phyloP scores from a whole-genome alignment of 2,113 vertebrate genomes.

The Toxostoma redivivum region DNA sequence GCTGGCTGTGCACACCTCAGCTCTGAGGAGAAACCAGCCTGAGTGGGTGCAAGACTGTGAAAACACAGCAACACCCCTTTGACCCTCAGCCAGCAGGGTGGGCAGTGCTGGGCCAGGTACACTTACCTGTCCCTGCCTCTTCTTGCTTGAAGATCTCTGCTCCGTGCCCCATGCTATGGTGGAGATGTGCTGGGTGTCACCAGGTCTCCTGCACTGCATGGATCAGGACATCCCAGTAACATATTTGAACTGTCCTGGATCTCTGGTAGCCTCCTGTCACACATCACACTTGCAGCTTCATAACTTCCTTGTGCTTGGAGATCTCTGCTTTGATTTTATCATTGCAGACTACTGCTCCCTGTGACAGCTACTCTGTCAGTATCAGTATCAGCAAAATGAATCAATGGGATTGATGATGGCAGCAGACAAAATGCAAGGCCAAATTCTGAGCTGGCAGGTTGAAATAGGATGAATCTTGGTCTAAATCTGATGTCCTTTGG shows the following conservation, averaged over 20 bases:
- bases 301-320: not conserved
- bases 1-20: not conserved
- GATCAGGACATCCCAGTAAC: accelerated
- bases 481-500: not conserved
- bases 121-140: not conserved
- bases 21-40: not conserved
- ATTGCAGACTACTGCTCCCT: not conserved
- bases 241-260: not conserved
- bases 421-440: not conserved
- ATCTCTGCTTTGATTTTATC: not conserved
- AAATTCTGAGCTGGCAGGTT: not conserved
- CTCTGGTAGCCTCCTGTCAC: not conserved
- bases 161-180: not conserved
- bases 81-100: not conserved
- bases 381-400: not conserved
- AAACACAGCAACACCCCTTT: not conserved
- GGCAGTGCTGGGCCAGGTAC: not conserved
- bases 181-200: not conserved
- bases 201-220: not conserved
- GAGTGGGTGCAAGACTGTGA: not conserved
- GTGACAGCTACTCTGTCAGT: not conserved
- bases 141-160: not conserved
- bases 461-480: not conserved
- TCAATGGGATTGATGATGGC: not conserved
- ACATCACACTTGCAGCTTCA: not conserved